These are phyloP conservation scores for Arge pagana DNA, from an alignment of 2,888 invertebrate species.

Conservation along the genomic window DNA sequence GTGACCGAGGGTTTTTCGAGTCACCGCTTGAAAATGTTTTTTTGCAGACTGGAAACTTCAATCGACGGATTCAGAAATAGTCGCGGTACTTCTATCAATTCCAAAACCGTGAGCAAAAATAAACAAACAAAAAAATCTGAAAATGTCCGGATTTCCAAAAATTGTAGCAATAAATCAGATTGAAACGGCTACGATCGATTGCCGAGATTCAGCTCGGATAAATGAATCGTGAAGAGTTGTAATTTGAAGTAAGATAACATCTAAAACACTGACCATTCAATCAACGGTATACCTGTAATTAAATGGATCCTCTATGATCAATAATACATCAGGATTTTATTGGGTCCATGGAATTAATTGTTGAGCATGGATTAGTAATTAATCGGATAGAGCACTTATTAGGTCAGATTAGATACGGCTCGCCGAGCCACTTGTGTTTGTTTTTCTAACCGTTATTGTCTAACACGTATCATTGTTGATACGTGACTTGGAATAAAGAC, in stretches of 20 bases:
- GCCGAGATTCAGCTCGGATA: background rate
- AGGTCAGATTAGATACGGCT: no score
- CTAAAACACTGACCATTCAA: slow-evolving; percentile 14
- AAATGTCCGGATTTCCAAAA: slow-evolving; percentile 21
- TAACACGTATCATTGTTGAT: no score
- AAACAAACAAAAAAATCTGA: background rate
- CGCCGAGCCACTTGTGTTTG: no score
- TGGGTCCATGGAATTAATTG: slow-evolving; percentile 33
- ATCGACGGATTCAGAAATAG: no score
- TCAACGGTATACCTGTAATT: slow-evolving; percentile 15
- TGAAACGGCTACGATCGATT: slow-evolving; percentile 14
- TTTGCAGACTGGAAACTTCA: no score
- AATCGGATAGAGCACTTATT: no score
- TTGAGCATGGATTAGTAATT: slow-evolving; percentile 35
- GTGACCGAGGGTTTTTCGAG: no score
- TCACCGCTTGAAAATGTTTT: no score
- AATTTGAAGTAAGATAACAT: slow-evolving; percentile 13
- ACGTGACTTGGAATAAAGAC: no score
- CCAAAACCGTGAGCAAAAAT: no score
- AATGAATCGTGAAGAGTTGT: slow-evolving; percentile 6
- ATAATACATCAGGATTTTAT: slow-evolving; percentile 33
- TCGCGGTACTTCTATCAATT: no score
- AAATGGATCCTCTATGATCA: slow-evolving; percentile 25
- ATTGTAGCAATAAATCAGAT: background rate
- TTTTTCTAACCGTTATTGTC: no score